Percentiles rank a stretch among this genome's conserved stretches.
These are phyloP conservation scores for Brachyrhaphis roseni DNA, from an alignment of 2,797 vertebrate genomes.

Conservation along the genomic window DNA sequence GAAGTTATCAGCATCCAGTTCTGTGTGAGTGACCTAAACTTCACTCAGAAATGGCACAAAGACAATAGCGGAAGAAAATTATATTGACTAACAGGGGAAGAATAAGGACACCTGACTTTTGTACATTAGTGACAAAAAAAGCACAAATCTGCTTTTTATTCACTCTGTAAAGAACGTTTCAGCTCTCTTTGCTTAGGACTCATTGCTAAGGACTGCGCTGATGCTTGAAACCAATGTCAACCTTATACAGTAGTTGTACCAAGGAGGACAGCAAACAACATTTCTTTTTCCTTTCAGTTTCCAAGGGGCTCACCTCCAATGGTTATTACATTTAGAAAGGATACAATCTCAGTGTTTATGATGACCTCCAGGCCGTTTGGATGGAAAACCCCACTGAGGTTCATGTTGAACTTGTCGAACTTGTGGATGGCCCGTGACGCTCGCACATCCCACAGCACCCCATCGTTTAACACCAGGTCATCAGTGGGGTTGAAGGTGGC, in stretches of 20 bases:
- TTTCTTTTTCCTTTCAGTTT: not conserved
- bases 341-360: constrained; percentile 98
- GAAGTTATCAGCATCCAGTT: not conserved
- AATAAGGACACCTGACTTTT: not conserved
- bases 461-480: constrained; percentile 96
- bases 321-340: constrained; percentile 62
- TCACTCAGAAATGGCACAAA: not conserved
- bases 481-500: constrained; percentile 97
- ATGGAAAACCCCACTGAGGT: constrained; percentile 98
- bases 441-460: constrained; percentile 96
- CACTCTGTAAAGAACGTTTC: not conserved
- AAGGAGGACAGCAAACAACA: not conserved
- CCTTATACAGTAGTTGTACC: not conserved
- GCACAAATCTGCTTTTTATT: not conserved
- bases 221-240: not conserved
- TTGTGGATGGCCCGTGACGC: constrained; percentile 94
- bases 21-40: not conserved
- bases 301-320: not conserved
- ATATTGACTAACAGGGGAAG: not conserved
- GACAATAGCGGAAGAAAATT: not conserved
- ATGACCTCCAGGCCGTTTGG: constrained; percentile 95
- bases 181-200: not conserved
- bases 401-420: constrained; percentile 99
- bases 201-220: not conserved
- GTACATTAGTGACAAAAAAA: not conserved